Evolutionary conservation across 37 sponge, comb jelly and placozoan genomes (phyloP).

Genomic region (Hexactinellida sp.): DNA sequence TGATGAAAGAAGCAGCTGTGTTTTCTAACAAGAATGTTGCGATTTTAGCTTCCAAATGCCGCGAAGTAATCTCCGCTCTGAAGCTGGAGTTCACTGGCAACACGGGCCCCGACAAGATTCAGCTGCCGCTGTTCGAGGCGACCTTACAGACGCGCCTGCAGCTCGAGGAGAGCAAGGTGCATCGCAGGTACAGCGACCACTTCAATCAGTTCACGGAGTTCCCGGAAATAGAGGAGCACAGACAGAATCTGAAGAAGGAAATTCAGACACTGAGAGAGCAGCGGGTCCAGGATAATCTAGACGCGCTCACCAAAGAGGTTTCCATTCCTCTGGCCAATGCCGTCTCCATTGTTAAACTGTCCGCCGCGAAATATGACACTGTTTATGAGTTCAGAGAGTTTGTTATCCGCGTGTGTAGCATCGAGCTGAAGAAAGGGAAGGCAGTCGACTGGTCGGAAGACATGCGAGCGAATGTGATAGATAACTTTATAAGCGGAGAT

Average conservation of each 20-base stretch:
- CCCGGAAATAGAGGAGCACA: background rate
- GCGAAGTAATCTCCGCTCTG: background rate
- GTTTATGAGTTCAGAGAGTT: slow-evolving; percentile 33
- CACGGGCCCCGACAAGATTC: background rate
- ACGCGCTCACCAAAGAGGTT: slow-evolving; percentile 65
- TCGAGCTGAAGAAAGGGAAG: background rate
- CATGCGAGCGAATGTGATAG: background rate
- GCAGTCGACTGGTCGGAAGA: background rate
- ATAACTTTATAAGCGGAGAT: background rate
- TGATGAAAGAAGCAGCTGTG: background rate
- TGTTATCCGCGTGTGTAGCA: slow-evolving; percentile 26
- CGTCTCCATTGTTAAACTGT: slow-evolving; percentile 42
- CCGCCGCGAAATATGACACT: slow-evolving; percentile 65
- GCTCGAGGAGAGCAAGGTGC: background rate
- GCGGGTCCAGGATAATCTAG: slow-evolving; percentile 46
- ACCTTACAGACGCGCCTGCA: background rate
- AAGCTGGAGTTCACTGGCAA: background rate
- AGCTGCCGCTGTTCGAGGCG: background rate
- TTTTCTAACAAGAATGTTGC: background rate
- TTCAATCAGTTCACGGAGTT: background rate
- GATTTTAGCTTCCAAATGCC: background rate
- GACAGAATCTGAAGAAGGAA: slow-evolving; percentile 14
- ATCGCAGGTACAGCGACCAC: background rate
- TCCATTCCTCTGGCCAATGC: slow-evolving; percentile 57
- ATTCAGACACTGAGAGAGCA: slow-evolving; percentile 32